Base-by-base conservation (phyloP, 2,113 vertebrate genomes). In the Cheirogaleus medius region DNA sequence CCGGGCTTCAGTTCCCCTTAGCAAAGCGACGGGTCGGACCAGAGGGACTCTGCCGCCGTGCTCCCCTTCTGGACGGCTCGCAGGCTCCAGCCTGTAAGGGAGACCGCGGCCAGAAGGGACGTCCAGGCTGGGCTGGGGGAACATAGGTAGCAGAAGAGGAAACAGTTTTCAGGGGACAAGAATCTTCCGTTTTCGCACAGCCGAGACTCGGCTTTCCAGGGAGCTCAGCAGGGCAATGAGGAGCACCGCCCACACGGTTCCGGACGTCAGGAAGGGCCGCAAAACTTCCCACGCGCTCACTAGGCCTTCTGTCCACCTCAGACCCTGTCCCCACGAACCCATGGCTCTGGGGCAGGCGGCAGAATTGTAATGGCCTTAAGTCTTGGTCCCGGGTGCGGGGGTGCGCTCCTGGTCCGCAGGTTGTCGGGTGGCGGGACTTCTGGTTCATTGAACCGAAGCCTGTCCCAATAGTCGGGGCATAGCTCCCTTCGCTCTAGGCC, bases 211-310 rank as follows among this genome's bases (percentile, higher is more conserved):
- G 56, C 84, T 90, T 27, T 90, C 25, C 21, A 5, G 27, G 9
- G 14, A 9, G 29, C 47, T 52, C 23, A 1, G 20, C 25, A 0
- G n/a, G n/a, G 42, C 20, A 6, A n/a, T 27, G 10, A 42, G 0
- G 20, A 27, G 76, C 71, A 66, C 37, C 34, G 25, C 47, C 1
- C 1, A 25, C 1, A 25, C 1, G 20, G 58, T 4, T 15, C 23
- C 5, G 32, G 54, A 3, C 42, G 42, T n/a, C 3, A 1, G 74
- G 42, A n/a, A 52, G 52, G 34, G n/a, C 34, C 8, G 3, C 21
- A 3, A 4, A 2, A 5, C 44, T 78, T 66, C 66, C 10, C 66
- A 34, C 0, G 63, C 2, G 17, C 4, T 23, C 37, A 8, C 49
- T 11, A 3, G 25, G 44, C 37, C 60, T 80, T 39, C 44, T 29